Evolutionary conservation across 2,888 invertebrate species (phyloP).

Genomic region (Drosophila helvetica): DNA sequence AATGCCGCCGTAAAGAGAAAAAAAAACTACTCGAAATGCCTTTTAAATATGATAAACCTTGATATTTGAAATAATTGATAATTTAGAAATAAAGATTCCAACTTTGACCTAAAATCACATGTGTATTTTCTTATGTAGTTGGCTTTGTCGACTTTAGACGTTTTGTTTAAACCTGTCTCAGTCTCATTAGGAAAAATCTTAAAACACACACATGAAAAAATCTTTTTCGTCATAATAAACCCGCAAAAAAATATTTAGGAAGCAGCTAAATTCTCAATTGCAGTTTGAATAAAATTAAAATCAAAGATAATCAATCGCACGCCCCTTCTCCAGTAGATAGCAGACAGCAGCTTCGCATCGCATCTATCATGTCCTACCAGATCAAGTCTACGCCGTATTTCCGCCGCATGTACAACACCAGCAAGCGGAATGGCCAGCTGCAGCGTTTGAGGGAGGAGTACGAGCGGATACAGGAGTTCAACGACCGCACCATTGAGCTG

Average conservation of each 20-base stretch:
- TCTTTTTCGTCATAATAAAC: background rate
- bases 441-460: slow-evolving; percentile 76
- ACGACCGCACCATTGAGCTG: slow-evolving; percentile 74
- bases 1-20: background rate
- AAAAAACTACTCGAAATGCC: background rate
- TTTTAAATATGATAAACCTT: background rate
- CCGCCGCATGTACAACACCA: slow-evolving; percentile 65
- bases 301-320: background rate
- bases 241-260: background rate
- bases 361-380: slow-evolving; percentile 68
- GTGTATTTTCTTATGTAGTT: background rate
- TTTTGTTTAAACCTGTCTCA: background rate
- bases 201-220: slow-evolving; percentile 1
- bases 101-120: background rate
- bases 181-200: background rate
- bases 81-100: background rate
- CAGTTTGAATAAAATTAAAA: background rate
- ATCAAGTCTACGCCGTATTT: slow-evolving; percentile 75
- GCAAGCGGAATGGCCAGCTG: slow-evolving; percentile 73
- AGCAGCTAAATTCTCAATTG: background rate
- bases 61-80: too few relatives aligned
- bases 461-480: slow-evolving; percentile 74
- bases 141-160: background rate
- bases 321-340: background rate
- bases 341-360: too few relatives aligned